These are phyloP conservation scores for Diplodus sargus DNA, from an alignment of 2,797 vertebrate genomes.

Conservation along the genomic window DNA sequence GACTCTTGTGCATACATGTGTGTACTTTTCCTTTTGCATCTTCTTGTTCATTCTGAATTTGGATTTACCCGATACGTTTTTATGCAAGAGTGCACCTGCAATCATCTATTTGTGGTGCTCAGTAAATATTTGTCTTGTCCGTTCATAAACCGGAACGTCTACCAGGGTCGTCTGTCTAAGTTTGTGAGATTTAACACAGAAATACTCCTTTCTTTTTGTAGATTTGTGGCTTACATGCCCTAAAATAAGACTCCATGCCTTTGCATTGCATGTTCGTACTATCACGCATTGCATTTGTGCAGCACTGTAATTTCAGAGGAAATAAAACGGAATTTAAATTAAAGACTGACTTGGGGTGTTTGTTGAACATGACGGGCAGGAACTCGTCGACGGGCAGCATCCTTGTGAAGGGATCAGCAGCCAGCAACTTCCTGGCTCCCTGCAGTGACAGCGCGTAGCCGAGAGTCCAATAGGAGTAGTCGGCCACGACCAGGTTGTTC, in stretches of 20 bases:
- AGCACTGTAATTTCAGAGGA: conserved; percentile 2
- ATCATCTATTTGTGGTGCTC: conserved; percentile 46
- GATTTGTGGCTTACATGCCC: conserved; percentile 7
- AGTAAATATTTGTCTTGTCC: conserved; percentile 48
- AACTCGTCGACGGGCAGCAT: conserved; percentile 89
- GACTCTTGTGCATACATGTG: neutral
- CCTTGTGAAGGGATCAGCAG: conserved; percentile 76
- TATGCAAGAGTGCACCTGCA: conserved; percentile 48
- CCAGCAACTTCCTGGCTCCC: conserved; percentile 84
- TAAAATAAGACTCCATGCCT: conserved; percentile 13
- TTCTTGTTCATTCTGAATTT: conserved; percentile 3
- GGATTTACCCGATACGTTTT: conserved; percentile 24
- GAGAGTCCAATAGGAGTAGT: conserved; percentile 89
- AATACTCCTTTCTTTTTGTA: conserved; percentile 3
- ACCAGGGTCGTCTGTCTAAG: conserved; percentile 27
- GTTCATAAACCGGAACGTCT: conserved; percentile 28
- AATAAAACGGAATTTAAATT: neutral
- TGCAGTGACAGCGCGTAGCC: conserved; percentile 84
- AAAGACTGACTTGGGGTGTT: conserved; percentile 85
- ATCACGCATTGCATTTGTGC: neutral
- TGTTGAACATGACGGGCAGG: conserved; percentile 88
- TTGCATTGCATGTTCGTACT: neutral
- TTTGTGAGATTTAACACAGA: conserved; percentile 12
- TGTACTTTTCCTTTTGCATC: neutral
- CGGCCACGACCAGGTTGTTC: conserved; percentile 86